These are phyloP conservation scores for Dermolepida albohirtum DNA, from an alignment of 2,888 invertebrate species.

Conservation along the genomic window DNA sequence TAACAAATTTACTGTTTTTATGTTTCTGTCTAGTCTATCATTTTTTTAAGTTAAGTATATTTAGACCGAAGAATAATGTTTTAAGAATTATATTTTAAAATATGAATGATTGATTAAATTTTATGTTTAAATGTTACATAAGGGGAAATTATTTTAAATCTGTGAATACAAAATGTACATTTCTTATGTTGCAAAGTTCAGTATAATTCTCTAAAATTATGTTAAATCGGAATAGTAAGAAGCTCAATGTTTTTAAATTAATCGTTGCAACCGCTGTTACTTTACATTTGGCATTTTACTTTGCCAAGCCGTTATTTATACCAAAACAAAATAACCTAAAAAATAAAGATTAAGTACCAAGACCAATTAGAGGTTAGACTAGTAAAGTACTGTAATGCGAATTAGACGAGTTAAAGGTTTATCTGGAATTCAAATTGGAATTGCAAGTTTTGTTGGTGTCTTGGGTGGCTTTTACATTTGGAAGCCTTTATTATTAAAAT, in stretches of 20 bases:
- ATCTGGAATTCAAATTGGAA: slow-evolving; percentile 56
- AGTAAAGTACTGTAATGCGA: slow-evolving; percentile 52
- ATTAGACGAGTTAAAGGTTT: slow-evolving; percentile 58
- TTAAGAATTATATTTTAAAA: no score
- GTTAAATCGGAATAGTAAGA: no score
- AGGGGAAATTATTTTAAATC: no score
- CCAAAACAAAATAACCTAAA: slow-evolving; percentile 36
- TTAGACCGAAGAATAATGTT: no score
- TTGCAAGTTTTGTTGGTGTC: slow-evolving; percentile 58
- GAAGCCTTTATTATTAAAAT: slow-evolving; percentile 59
- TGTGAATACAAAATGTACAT: no score
- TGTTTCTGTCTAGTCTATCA: no score
- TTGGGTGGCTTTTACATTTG: slow-evolving; percentile 63
- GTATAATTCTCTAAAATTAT: no score
- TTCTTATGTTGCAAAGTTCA: no score
- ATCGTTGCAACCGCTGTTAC: slow-evolving; percentile 50
- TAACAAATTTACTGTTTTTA: no score
- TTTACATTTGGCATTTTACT: slow-evolving; percentile 50
- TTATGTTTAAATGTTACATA: no score
- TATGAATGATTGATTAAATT: no score
- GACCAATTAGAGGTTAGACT: slow-evolving; percentile 10
- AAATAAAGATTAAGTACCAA: slow-evolving; percentile 18
- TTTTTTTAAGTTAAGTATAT: no score
- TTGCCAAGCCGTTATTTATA: slow-evolving; percentile 48
- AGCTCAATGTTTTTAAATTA: slow-evolving; percentile 43